Conservation (phyloP, 1,140 invertebrate species). For the Hyposmocoma kahamanoa region DNA sequence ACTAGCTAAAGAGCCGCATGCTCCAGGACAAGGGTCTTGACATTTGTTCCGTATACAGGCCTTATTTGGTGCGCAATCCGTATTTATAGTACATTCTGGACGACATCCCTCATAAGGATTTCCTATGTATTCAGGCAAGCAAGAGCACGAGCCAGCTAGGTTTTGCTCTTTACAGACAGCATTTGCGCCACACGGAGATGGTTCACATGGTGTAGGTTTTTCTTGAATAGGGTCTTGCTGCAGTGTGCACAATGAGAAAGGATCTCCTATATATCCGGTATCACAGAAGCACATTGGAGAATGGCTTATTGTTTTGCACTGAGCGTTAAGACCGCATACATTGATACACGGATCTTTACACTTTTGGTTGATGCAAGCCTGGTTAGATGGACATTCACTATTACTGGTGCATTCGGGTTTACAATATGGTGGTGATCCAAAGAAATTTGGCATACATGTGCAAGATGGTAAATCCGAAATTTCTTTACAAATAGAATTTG, state of each 20-base stretch:
- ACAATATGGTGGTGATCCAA: conserved; percentile 82
- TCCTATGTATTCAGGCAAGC: conserved; percentile 78
- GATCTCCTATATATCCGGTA: conserved; percentile 74
- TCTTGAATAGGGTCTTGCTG: conserved; percentile 30
- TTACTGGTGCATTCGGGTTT: conserved; percentile 82
- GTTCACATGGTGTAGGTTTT: conserved; percentile 74
- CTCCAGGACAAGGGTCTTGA: conserved; percentile 82
- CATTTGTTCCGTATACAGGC: conserved; percentile 82
- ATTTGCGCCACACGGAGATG: conserved; percentile 81
- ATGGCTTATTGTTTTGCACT: conserved; percentile 80
- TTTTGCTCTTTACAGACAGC: conserved; percentile 79
- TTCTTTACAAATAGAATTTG: conserved; percentile 83
- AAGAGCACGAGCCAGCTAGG: conserved; percentile 79
- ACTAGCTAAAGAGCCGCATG: conserved; percentile 81
- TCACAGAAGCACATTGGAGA: conserved; percentile 80
- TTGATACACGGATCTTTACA: conserved; percentile 83
- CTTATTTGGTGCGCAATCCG: conserved; percentile 79
- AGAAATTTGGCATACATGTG: conserved; percentile 78
- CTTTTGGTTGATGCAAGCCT: conserved; percentile 82
- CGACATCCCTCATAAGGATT: conserved; percentile 83
- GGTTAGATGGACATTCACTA: conserved; percentile 81
- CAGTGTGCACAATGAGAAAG: conserved; percentile 74
- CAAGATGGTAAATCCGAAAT: conserved; percentile 76
- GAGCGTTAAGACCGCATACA: conserved; percentile 80
- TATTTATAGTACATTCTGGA: conserved; percentile 78